These are phyloP conservation scores for Takifugu ocellatus DNA, from an alignment of 2,797 vertebrate species.

Conservation along the genomic window DNA sequence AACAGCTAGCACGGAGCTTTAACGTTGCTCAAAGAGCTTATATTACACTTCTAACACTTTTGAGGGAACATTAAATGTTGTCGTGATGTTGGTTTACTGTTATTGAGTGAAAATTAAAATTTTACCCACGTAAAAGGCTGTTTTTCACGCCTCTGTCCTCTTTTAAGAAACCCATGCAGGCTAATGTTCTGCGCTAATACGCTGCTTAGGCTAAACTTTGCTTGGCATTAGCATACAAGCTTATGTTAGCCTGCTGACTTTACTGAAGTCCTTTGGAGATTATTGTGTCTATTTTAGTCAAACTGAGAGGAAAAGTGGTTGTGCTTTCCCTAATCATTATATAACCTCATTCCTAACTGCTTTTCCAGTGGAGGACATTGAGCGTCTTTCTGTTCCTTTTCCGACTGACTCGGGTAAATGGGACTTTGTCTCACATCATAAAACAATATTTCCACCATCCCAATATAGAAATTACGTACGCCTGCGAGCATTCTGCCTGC, in stretches of 20 bases:
- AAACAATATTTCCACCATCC: slow-evolving; percentile 62
- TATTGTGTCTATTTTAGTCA: background rate
- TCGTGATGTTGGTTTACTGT: too few species aligned
- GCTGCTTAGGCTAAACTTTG: background rate
- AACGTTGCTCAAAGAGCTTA: too few species aligned
- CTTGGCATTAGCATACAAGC: background rate
- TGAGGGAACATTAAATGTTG: too few species aligned
- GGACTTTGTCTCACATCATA: slow-evolving; percentile 59
- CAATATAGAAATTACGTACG: slow-evolving; percentile 53
- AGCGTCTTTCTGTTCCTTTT: slow-evolving; percentile 12
- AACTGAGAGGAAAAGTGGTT: background rate
- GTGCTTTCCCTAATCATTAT: slow-evolving; percentile 5
- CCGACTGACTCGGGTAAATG: slow-evolving; percentile 17
- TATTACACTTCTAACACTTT: too few species aligned
- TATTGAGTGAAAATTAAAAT: too few species aligned
- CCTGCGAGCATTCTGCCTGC: slow-evolving; percentile 36
- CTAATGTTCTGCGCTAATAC: background rate
- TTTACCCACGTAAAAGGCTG: too few species aligned
- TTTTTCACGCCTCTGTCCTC: too few species aligned
- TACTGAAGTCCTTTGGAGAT: background rate
- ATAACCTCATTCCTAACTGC: slow-evolving; percentile 14
- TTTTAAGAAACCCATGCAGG: too few species aligned
- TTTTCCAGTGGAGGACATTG: slow-evolving; percentile 25
- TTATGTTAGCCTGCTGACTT: background rate
- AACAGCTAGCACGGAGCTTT: too few species aligned